phyloP scores from a whole-genome alignment of 2,113 vertebrate species.

The Dipodomys stephensi region DNA sequence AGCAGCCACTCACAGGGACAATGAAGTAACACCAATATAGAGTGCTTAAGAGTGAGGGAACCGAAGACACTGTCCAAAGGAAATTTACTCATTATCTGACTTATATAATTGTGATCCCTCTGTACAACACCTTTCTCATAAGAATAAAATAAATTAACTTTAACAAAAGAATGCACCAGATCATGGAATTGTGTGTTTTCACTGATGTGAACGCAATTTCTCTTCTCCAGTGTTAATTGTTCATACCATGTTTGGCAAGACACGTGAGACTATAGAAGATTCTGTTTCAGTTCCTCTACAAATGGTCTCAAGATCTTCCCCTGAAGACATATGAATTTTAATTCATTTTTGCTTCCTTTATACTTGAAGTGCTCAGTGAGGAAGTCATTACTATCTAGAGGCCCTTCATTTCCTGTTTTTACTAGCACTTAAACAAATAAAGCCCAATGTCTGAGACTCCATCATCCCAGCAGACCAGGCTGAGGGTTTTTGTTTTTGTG shows the following conservation, averaged over 20 bases:
- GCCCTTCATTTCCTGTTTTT: neutral
- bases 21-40: neutral
- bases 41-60: too few species aligned
- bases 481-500: constrained; percentile 34
- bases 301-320: neutral
- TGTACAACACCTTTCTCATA: too few species aligned
- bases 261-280: neutral
- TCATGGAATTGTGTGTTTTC: neutral
- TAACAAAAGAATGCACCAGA: neutral
- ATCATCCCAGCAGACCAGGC: constrained; percentile 5
- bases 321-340: neutral
- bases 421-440: constrained; percentile 11
- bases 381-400: neutral
- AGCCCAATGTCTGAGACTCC: neutral
- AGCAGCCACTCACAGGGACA: neutral
- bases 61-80: too few species aligned
- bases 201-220: neutral
- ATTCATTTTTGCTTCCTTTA: constrained; percentile 43
- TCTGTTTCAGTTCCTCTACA: neutral
- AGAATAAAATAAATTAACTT: too few species aligned
- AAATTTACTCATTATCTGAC: too few species aligned
- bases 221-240: neutral
- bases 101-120: too few species aligned
- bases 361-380: neutral
- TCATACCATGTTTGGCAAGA: neutral